A percentile compares a stretch with the other conserved stretches of the same genome.
These are phyloP conservation scores for Picathartes gymnocephalus DNA, from an alignment of 2,113 vertebrate species.

Conservation along the genomic window DNA sequence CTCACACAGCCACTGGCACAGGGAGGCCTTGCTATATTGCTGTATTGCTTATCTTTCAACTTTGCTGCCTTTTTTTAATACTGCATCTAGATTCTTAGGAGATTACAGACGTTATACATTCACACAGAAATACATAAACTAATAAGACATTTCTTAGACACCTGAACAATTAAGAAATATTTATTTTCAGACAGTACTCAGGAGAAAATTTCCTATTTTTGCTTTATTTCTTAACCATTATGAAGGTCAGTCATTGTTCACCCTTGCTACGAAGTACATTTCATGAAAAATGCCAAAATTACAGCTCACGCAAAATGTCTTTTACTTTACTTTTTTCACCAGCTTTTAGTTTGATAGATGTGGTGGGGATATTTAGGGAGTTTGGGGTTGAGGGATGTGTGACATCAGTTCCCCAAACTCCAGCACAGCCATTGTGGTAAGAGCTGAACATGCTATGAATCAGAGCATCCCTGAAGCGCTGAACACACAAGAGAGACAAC, in stretches of 20 bases:
- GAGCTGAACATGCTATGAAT: background rate
- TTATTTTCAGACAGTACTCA: background rate
- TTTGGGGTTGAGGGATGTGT: background rate
- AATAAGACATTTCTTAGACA: background rate
- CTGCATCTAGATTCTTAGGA: background rate
- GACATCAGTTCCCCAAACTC: background rate
- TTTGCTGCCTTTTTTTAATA: background rate
- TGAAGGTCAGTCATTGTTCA: background rate
- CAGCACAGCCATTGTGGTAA: background rate
- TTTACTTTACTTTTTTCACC: background rate
- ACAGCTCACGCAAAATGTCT: background rate
- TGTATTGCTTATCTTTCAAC: background rate
- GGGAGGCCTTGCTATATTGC: background rate
- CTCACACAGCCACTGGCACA: background rate
- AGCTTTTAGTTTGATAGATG: fast-evolving
- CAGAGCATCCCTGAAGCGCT: background rate
- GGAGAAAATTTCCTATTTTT: background rate
- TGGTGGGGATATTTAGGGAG: background rate
- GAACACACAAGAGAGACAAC: background rate
- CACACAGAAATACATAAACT: background rate
- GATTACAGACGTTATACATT: background rate
- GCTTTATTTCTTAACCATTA: background rate
- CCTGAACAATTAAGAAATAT: background rate
- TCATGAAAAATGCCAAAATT: background rate
- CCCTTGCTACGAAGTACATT: background rate